Percentiles rank a stretch among this genome's conserved stretches.
Conservation (phyloP, 2,888 invertebrate genomes). For the Eubasilissa splendida region DNA sequence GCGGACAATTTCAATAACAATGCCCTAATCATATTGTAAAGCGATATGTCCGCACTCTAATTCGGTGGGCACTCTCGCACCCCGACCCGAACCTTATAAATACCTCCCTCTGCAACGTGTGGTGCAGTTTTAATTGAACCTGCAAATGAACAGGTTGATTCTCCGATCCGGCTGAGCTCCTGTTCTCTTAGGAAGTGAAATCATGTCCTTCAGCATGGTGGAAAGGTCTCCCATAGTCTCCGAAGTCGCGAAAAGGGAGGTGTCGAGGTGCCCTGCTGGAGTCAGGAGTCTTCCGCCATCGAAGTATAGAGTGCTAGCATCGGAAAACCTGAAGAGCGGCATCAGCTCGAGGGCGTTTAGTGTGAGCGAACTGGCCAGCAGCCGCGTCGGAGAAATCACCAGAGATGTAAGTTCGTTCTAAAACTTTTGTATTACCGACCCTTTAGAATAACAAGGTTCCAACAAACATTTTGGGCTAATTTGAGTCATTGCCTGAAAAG, state of each 20-base stretch:
- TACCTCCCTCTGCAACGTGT: conserved; percentile 41
- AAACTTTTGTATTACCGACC: background rate
- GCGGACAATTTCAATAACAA: conserved; percentile 61
- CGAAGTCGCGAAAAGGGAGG: conserved; percentile 39
- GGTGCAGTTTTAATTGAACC: conserved; percentile 57
- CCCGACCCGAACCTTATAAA: conserved; percentile 53
- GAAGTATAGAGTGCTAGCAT: conserved; percentile 41
- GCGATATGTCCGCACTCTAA: conserved; percentile 60
- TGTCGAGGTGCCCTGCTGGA: background rate
- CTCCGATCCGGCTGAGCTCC: background rate
- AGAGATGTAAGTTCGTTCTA: conserved; percentile 38
- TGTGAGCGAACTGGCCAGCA: conserved; percentile 34
- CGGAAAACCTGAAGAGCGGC: conserved; percentile 59
- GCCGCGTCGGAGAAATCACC: conserved; percentile 10
- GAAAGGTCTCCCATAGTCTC: conserved; percentile 37
- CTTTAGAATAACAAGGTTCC: too few species aligned
- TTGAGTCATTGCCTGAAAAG: too few species aligned
- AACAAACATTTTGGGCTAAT: too few species aligned
- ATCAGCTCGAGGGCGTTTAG: conserved; percentile 57
- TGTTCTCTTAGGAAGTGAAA: conserved; percentile 2
- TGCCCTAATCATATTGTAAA: conserved; percentile 63
- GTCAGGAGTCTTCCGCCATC: conserved; percentile 3
- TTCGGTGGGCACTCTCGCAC: conserved; percentile 51
- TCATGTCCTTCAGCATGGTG: conserved; percentile 51
- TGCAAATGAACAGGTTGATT: conserved; percentile 54